phyloP scores from a whole-genome alignment of 2,797 vertebrate genomes.

The Hipposideros larvatus region DNA sequence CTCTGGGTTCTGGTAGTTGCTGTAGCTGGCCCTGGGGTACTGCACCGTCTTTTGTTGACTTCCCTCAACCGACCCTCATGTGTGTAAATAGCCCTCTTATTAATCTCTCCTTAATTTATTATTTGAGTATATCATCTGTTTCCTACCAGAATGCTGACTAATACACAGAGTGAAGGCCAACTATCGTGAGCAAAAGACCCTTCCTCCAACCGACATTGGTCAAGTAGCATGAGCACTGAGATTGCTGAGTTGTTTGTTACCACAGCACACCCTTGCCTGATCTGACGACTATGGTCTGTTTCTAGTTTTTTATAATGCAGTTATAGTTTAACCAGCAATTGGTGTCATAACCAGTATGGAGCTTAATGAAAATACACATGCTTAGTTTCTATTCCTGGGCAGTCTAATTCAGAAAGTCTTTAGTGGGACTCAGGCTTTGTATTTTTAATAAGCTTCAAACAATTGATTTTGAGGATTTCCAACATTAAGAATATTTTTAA shows the following conservation, averaged over 20 bases:
- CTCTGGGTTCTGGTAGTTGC: neutral
- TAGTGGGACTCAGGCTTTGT: neutral
- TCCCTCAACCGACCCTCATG: neutral
- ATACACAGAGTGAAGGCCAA: neutral
- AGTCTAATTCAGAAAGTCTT: neutral
- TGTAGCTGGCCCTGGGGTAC: neutral
- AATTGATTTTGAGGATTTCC: neutral
- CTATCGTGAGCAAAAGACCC: neutral
- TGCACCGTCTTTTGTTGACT: neutral
- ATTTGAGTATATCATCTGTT: neutral
- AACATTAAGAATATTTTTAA: neutral
- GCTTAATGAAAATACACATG: slow-evolving; percentile 1
- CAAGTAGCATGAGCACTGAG: neutral
- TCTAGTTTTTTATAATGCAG: neutral
- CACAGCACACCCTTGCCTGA: neutral
- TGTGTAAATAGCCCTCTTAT: neutral
- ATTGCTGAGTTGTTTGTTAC: neutral
- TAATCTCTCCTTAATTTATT: neutral
- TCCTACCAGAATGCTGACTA: neutral
- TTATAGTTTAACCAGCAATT: neutral
- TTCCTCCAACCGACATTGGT: neutral
- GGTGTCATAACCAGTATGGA: neutral
- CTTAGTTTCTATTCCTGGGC: neutral
- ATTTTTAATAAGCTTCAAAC: slow-evolving; percentile 2
- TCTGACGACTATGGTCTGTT: neutral